Percentiles rank a stretch among this genome's conserved stretches.
Conservation (phyloP, 2,888 invertebrate species). For the Trichogramma dendrolimi region DNA sequence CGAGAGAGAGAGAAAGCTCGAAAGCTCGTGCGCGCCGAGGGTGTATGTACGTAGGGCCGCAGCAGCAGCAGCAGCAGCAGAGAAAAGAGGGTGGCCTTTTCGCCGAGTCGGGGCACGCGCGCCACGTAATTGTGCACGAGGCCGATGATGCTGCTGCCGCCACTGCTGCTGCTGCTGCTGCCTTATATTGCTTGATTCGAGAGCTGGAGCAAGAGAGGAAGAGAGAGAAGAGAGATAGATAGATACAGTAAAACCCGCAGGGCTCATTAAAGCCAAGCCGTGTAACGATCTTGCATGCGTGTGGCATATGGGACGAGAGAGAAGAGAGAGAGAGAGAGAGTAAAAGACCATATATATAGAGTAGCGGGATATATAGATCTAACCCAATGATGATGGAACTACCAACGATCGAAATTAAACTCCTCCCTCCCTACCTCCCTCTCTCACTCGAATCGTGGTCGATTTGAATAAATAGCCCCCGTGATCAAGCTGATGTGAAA, state of each 20-base stretch:
- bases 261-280: constrained; percentile 19
- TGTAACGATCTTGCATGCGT: no score
- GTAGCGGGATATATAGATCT: no score
- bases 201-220: background rate
- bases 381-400: no score
- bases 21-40: constrained; percentile 15
- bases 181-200: background rate
- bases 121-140: constrained; percentile 49
- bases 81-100: constrained; percentile 45
- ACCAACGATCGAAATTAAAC: no score
- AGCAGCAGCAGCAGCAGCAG: background rate
- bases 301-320: no score
- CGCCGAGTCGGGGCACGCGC: constrained; percentile 48
- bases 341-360: no score
- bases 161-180: no score
- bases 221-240: constrained; percentile 9
- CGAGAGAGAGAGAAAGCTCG: constrained; percentile 20
- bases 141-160: background rate
- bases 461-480: constrained; percentile 23
- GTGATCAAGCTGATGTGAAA: no score
- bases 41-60: background rate
- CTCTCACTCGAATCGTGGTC: constrained; percentile 19
- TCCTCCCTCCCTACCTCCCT: background rate
- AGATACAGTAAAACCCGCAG: constrained; percentile 12
- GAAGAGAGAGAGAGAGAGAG: no score